A percentile compares a stretch with the other conserved stretches of the same genome.
phyloP scores from a whole-genome alignment of 2,113 vertebrate species.

The Actenoides hombroni region DNA sequence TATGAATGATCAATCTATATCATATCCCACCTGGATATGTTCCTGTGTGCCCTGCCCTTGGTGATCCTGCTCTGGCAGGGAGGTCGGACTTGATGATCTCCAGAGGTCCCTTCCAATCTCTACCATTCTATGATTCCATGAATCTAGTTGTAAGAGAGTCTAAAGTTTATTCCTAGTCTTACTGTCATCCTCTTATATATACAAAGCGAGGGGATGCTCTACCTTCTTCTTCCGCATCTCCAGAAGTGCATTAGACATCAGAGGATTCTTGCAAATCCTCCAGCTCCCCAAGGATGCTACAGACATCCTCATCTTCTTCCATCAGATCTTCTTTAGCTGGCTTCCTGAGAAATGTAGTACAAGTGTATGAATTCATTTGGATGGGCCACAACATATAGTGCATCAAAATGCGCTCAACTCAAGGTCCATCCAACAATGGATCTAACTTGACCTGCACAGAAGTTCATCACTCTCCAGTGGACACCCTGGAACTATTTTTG shows the following conservation, averaged over 20 bases:
- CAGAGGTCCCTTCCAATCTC: no score
- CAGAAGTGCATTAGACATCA: conserved; percentile 18
- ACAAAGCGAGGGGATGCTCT: conserved; percentile 7
- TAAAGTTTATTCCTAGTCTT: neutral
- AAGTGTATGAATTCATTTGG: neutral
- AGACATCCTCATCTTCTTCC: conserved; percentile 45
- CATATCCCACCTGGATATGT: no score
- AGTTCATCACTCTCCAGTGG: neutral
- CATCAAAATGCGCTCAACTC: neutral
- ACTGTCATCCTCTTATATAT: conserved; percentile 9
- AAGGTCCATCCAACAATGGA: neutral
- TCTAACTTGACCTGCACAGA: neutral
- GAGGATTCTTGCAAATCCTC: conserved; percentile 50
- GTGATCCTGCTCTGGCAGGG: no score
- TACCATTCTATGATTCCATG: no score
- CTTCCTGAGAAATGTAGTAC: conserved; percentile 14
- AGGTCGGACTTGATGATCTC: no score
- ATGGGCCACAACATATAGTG: neutral
- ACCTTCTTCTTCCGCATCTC: conserved; percentile 24
- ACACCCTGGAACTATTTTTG: neutral
- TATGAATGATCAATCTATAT: neutral
- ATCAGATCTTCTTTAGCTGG: conserved; percentile 29
- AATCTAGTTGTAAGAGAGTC: neutral
- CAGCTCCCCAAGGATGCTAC: conserved; percentile 27
- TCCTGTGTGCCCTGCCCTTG: no score